Evolutionary conservation across 2,797 vertebrate species (phyloP).

Genomic region (Onychomys arenicola): DNA sequence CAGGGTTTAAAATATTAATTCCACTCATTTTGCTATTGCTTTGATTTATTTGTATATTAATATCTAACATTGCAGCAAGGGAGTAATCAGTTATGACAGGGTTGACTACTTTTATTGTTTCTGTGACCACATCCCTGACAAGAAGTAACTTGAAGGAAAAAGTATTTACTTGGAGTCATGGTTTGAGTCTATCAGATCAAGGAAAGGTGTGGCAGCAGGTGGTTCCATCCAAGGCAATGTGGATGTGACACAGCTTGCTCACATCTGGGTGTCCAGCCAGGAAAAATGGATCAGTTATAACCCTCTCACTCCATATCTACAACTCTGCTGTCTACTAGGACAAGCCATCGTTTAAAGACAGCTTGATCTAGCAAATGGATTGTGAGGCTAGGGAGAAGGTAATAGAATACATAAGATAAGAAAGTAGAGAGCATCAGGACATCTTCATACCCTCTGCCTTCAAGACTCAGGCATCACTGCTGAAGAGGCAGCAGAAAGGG

Average conservation of each 20-base stretch:
- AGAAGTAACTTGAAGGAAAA: neutral
- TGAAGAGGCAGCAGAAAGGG: neutral
- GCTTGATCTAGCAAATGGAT: neutral
- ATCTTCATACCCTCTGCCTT: neutral
- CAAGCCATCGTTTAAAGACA: neutral
- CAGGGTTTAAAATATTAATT: neutral
- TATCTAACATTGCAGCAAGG: neutral
- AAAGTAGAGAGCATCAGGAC: neutral
- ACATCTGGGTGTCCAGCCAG: neutral
- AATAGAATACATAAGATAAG: neutral
- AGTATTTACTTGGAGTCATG: neutral
- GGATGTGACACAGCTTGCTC: neutral
- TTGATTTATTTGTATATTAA: neutral
- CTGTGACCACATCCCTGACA: neutral
- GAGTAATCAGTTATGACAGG: neutral
- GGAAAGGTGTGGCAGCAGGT: neutral
- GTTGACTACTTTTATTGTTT: neutral
- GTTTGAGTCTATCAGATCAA: neutral
- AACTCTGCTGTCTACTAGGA: neutral
- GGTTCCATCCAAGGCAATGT: neutral
- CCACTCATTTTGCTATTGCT: neutral
- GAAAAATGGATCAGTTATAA: neutral
- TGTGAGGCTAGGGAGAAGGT: neutral
- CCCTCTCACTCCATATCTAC: neutral
- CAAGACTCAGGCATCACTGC: neutral